Evolutionary conservation across 2,797 vertebrate species (phyloP).

Genomic region (Picus viridis): DNA sequence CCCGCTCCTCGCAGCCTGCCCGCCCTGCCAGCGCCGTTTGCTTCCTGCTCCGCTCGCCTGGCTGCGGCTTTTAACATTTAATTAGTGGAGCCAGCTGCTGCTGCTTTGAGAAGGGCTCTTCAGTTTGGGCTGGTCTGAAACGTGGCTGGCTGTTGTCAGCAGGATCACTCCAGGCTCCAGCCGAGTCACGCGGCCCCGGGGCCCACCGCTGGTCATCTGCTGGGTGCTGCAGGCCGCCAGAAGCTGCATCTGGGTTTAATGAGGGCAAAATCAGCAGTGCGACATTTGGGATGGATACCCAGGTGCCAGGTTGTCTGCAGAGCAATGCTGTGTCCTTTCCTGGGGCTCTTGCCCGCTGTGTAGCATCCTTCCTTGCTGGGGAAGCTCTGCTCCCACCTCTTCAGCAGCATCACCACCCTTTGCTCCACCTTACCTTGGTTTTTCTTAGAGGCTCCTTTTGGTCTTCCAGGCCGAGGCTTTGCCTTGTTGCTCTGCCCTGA

Average conservation of each 20-base stretch:
- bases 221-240: no score
- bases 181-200: not conserved
- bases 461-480: not conserved
- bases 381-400: not conserved
- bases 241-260: not conserved
- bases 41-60: constrained; percentile 38
- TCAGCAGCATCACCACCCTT: not conserved
- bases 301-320: not conserved
- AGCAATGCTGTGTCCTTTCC: not conserved
- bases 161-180: constrained; percentile 14
- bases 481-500: not conserved
- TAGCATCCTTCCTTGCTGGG: not conserved
- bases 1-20: not conserved
- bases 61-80: constrained; percentile 67
- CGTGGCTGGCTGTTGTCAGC: constrained; percentile 12
- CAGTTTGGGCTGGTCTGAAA: not conserved
- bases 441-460: not conserved
- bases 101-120: constrained; percentile 47
- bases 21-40: constrained; percentile 22
- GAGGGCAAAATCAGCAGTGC: not conserved
- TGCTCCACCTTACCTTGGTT: not conserved
- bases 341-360: not conserved
- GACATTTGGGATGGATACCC: not conserved
- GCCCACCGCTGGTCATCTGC: not conserved
- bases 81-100: constrained; percentile 77